phyloP scores from a whole-genome alignment of 2,888 invertebrate species.

The Rhingia rostrata region DNA sequence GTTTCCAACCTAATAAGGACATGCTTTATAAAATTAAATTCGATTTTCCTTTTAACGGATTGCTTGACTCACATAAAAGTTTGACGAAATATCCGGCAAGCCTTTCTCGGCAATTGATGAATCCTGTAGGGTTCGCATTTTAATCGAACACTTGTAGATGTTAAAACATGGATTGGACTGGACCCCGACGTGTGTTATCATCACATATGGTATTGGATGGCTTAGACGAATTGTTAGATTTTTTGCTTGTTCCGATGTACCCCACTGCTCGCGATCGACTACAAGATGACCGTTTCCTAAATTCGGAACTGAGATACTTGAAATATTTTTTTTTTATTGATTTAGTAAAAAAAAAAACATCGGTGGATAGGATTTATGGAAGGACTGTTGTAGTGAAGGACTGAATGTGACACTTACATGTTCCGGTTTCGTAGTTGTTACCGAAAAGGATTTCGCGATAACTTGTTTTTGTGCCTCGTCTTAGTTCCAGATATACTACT shows the following conservation, averaged over 20 bases:
- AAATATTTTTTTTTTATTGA: constrained; percentile 72
- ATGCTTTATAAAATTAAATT: not conserved
- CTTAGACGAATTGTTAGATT: constrained; percentile 77
- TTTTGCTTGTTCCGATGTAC: constrained; percentile 78
- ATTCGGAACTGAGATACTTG: constrained; percentile 81
- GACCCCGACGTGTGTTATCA: constrained; percentile 84
- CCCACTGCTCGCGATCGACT: constrained; percentile 82
- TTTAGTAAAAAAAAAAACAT: not conserved
- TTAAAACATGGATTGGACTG: constrained; percentile 81
- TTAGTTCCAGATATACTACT: constrained; percentile 79
- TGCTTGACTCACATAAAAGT: constrained; percentile 81
- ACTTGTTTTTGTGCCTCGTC: constrained; percentile 63
- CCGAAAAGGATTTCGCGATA: constrained; percentile 79
- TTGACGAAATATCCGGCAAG: constrained; percentile 83
- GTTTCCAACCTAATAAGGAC: constrained; percentile 83
- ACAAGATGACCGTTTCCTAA: constrained; percentile 82
- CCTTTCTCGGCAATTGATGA: constrained; percentile 82
- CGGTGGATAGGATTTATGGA: not conserved
- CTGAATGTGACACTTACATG: constrained; percentile 79
- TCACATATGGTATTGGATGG: constrained; percentile 83
- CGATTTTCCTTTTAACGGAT: not conserved
- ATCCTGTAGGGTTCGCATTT: constrained; percentile 83
- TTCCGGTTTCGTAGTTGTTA: constrained; percentile 81
- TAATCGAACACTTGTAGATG: constrained; percentile 82
- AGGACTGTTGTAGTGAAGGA: not conserved